phyloP scores from a whole-genome alignment of 2,113 vertebrate genomes.

The Fulica atra region DNA sequence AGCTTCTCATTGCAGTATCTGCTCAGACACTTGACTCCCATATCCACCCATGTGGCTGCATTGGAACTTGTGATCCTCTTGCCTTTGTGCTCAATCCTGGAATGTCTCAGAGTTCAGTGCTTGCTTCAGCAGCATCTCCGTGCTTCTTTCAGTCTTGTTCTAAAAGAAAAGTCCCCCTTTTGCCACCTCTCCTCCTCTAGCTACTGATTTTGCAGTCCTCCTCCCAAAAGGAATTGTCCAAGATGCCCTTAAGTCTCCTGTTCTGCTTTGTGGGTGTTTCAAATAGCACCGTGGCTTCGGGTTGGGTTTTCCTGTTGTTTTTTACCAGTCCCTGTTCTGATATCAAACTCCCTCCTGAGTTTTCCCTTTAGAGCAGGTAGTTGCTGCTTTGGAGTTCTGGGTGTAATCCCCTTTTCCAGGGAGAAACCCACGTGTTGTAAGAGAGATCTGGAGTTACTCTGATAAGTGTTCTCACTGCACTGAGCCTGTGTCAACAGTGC shows the following conservation, averaged over 20 bases:
- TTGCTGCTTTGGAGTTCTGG: background rate
- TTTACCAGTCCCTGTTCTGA: background rate
- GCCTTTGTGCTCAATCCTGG: background rate
- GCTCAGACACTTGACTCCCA: background rate
- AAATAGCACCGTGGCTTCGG: background rate
- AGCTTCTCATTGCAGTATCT: accelerated
- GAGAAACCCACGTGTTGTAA: background rate
- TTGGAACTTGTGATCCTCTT: background rate
- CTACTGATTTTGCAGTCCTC: background rate
- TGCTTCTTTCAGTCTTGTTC: background rate
- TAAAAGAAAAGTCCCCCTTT: background rate
- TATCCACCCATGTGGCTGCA: background rate
- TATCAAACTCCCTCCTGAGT: background rate
- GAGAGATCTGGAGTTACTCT: background rate
- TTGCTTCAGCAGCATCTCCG: background rate
- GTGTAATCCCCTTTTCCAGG: background rate
- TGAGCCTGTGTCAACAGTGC: background rate
- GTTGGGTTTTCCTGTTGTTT: background rate
- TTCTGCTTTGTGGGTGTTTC: background rate
- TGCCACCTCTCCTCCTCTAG: background rate
- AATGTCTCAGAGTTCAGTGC: background rate
- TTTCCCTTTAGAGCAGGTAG: background rate
- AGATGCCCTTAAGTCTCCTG: background rate
- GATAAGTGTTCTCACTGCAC: background rate
- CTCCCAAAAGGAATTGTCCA: background rate